These are phyloP conservation scores for Drosophila virilis DNA, from an alignment of 1,140 invertebrate genomes.

Conservation along the genomic window DNA sequence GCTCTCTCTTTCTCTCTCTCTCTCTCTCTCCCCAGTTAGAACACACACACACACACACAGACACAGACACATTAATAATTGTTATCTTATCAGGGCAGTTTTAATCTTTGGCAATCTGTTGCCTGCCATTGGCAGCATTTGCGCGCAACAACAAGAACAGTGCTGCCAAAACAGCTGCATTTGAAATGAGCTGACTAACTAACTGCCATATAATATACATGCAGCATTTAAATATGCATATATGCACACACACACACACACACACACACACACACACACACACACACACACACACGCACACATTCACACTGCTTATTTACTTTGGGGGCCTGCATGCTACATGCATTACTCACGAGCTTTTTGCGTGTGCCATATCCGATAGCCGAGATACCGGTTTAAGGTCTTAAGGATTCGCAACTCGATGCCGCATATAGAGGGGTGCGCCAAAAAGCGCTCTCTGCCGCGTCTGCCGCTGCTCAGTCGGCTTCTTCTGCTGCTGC, in stretches of 20 bases:
- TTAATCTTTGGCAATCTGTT: slow-evolving; percentile 41
- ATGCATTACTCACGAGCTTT: slow-evolving; percentile 23
- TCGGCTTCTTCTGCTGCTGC: not conserved
- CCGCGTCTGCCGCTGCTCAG: not conserved
- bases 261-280: not conserved
- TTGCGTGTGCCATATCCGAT: slow-evolving; percentile 27
- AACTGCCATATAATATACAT: not conserved
- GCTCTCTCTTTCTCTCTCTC: not conserved
- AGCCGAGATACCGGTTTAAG: slow-evolving; percentile 45
- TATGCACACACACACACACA: not conserved
- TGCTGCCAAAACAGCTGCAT: slow-evolving; percentile 9
- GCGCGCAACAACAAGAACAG: not conserved
- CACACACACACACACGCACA: not conserved
- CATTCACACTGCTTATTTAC: slow-evolving; percentile 10
- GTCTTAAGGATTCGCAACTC: slow-evolving; percentile 23
- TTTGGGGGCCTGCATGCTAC: slow-evolving; percentile 5
- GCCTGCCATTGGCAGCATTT: not conserved
- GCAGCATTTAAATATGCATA: not conserved
- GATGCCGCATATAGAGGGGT: slow-evolving; percentile 3
- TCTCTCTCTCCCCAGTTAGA: slow-evolving; percentile 3
- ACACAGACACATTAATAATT: slow-evolving; percentile 8
- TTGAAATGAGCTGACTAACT: slow-evolving; percentile 8
- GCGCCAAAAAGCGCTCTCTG: slow-evolving; percentile 14
- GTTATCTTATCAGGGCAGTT: slow-evolving; percentile 46
- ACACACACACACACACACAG: slow-evolving; percentile 7